Base-by-base conservation (phyloP, 2,797 vertebrate species). In the Trachurus trachurus region DNA sequence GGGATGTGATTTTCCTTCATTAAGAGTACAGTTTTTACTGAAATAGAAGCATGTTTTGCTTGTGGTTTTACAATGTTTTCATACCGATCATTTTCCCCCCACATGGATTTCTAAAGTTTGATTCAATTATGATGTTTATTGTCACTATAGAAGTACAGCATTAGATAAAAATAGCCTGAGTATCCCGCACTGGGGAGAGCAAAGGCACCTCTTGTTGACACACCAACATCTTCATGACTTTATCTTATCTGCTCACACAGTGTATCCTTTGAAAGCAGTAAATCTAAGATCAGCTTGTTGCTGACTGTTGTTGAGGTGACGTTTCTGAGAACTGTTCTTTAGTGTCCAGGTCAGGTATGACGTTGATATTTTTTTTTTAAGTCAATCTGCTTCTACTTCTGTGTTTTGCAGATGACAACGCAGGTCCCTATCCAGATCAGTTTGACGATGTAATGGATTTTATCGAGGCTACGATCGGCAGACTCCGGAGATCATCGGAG, bases 361-460 rank as follows among this genome's bases (percentile, higher is more conserved):
- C 39, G 31, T 45, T 16, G 44, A 54, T 17, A 49, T 1, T 39
- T 57, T 62, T 63, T 11, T 65, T 11, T 5, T 76, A 22, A 76
- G 16, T 60, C 12, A 57, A 78, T 66, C 21, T 66, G 57, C 73
- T 45, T 2, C 6, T 22, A 75, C 52, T 22, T 76, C 52, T 81
- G 11, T 85, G 0, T 83, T 31, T 87, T 89, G 12, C 94, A 99
- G 98, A 97, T 93, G 96, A 95, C 87, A 94, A 94, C 77, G 85
- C 94, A 57, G 96, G 95, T 83, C 96, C 96, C 78, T 96, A 96
- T 88, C 97, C 97, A n/a, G 96, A 97, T 81, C 97, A 98, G 92
- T 96, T 97, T 84, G 96, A 98, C 64, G 96, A 98, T 26, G 96
- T 98, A 40, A 96, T 99, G 97, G 96, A 98, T 94, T 98, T 99